phyloP scores from a whole-genome alignment of 2,113 vertebrate species.

The Elephas maximus region DNA sequence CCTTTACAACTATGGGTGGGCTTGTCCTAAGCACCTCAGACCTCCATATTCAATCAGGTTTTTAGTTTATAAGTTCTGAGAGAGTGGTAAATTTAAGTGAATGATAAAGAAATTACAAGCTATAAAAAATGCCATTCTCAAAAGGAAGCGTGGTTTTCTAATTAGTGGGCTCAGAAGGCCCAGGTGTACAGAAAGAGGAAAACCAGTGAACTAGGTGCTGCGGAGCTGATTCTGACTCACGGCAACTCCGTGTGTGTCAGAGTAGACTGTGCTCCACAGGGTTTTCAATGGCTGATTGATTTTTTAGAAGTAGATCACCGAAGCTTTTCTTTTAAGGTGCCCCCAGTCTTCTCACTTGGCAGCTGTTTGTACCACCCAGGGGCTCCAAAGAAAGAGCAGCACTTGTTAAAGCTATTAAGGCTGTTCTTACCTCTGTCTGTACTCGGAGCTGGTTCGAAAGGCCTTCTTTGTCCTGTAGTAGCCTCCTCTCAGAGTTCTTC shows the following conservation, averaged over 20 bases:
- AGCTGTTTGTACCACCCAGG: background rate
- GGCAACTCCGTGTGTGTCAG: background rate
- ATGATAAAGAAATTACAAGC: background rate
- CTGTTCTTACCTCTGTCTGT: slow-evolving; percentile 95
- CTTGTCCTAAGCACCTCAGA: background rate
- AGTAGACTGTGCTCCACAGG: background rate
- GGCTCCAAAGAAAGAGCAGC: background rate
- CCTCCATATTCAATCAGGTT: background rate
- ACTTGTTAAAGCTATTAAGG: background rate
- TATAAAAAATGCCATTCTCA: background rate
- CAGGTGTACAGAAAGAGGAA: background rate
- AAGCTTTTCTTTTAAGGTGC: background rate
- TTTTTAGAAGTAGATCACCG: background rate
- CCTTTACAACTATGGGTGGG: background rate
- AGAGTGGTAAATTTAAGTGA: background rate
- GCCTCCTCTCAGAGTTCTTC: slow-evolving; percentile 94
- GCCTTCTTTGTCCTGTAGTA: slow-evolving; percentile 98
- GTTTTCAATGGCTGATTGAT: background rate
- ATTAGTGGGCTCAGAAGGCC: background rate
- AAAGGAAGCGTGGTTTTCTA: background rate
- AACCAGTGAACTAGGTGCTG: background rate
- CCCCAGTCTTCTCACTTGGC: background rate
- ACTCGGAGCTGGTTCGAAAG: slow-evolving; percentile 96
- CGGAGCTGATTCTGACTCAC: background rate
- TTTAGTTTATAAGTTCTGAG: background rate